Conservation (phyloP, 2,797 vertebrate species). For the Onychomys leucogaster region DNA sequence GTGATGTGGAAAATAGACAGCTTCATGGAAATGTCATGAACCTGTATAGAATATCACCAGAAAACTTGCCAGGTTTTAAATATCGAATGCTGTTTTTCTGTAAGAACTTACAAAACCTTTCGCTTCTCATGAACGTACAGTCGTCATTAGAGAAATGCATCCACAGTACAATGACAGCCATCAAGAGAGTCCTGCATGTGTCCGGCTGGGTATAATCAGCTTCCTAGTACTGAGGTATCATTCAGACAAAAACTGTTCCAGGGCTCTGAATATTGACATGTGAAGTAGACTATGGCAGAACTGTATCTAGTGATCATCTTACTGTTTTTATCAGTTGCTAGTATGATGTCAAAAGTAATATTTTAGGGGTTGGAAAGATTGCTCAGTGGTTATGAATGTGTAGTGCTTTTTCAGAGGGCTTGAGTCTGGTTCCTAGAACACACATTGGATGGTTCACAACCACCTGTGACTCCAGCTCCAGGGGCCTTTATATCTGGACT, state of each 20-base stretch:
- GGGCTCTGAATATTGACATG: background rate
- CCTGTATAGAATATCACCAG: conserved; percentile 55
- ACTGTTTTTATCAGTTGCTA: background rate
- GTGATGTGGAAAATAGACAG: conserved; percentile 61
- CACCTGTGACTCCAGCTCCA: background rate
- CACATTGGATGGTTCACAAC: background rate
- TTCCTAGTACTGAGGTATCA: background rate
- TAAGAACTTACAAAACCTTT: conserved; percentile 35
- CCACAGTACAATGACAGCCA: background rate
- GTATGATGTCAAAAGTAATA: background rate
- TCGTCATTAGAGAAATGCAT: conserved; percentile 39
- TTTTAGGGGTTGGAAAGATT: background rate
- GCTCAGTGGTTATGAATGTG: background rate
- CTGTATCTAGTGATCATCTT: background rate
- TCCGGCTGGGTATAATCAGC: background rate
- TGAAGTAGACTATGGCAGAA: background rate
- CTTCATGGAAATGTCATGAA: conserved; percentile 70
- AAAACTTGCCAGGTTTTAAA: conserved; percentile 68
- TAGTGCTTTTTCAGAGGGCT: background rate
- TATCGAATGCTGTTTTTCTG: conserved; percentile 30
- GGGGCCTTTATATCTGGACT: background rate
- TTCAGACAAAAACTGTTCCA: conserved; percentile 10
- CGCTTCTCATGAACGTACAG: conserved; percentile 30
- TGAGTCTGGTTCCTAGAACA: background rate
- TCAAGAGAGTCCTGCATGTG: background rate